Evolutionary conservation across 2,888 invertebrate species (phyloP), one percentile per base, ranked within the genome.

Genomic region (Lissocephala sabroskyi): DNA sequence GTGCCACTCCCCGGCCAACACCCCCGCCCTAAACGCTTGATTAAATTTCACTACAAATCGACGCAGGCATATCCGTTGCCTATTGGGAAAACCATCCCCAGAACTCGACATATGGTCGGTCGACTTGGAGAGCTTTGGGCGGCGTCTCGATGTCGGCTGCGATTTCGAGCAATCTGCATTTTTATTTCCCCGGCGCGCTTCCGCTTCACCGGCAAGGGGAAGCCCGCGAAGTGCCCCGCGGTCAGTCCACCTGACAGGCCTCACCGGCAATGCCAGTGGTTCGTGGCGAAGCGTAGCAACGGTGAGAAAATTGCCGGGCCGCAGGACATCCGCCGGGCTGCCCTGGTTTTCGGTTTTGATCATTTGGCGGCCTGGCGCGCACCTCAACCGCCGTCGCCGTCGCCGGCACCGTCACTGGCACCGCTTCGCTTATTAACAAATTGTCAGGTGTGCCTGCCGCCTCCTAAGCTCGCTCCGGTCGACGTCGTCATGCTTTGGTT

Each of bases 41-140:
- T 78, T 78, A 77, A 78, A 77, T 78, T 78, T 79, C 77, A 79
- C 76, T 79, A 74, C 75, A 70, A 74, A 70, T 62, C 7, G 3
- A 66, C 56, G 71, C 37, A 70, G 70, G 54, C 23, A 23, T 23
- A 23, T 23, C 23, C 23, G 23, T 7, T 56, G 42, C 51, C 58
- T 43, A 62, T 39, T 28, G 53, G 45, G 53, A 55, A 57, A 57
- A 54, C 52, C 56, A 56, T 45, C 52, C 23, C 52, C 19, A 37
- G 36, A 42, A 33, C 36, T 41, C 45, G 47, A 56, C 56, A 56
- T 56, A 56, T 56, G 56, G 44, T 52, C 43, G 18, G 6, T 9
- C 7, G 23, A 23, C 4, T 7, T n/a, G n/a, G n/a, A n/a, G n/a
- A n/a, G n/a, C n/a, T n/a, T n/a, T n/a, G n/a, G n/a, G 3, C 23